Base-by-base conservation (phyloP, 2,797 vertebrate genomes). In the Fundulus diaphanus region DNA sequence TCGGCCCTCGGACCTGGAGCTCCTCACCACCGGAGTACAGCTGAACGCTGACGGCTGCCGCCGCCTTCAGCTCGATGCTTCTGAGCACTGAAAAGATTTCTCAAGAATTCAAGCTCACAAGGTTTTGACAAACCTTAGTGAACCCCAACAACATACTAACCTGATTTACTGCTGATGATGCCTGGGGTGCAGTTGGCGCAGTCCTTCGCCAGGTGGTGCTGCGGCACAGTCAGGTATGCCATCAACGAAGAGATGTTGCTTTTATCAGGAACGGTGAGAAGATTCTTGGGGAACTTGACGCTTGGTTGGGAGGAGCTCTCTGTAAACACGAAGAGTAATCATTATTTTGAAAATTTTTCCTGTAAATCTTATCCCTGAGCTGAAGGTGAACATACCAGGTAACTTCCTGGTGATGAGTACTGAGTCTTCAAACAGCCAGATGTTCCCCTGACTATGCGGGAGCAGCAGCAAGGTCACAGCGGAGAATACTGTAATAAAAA, bases 341-440 rank as follows among this genome's bases (percentile, higher is more conserved):
- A 12, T 35, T n/a, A n/a, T 40, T 40, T n/a, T n/a, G 22, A 40
- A n/a, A 1, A 15, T 0, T 20, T 40, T 4, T 65, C 24, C 20
- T 40, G 61, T 40, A 13, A 0, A 1, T 40, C 2, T 22, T 29
- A n/a, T 44, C 8, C 2, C 40, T 12, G 18, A 72, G 11, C 16
- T n/a, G 27, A 46, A 31, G 20, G 49, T 27, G 0, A 20, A 75
- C 84, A 35, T 92, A 98, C 98, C 97, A 85, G 96, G 96, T 79
- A 96, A 82, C 91, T 97, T 98, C 78, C 96, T 95, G 68, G 96
- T 96, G 90, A 99, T 96, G 91, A 99, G 92, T 74, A 99, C 93
- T 0, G 95, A 96, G 89, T 99, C 97, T 84, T 99, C 97, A 92
- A 97, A 99, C 42, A 99, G 93, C 97, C 97, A 99, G 88, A 99